Evolutionary conservation across 2,113 vertebrate species (phyloP).

Genomic region (Sula dactylatra): DNA sequence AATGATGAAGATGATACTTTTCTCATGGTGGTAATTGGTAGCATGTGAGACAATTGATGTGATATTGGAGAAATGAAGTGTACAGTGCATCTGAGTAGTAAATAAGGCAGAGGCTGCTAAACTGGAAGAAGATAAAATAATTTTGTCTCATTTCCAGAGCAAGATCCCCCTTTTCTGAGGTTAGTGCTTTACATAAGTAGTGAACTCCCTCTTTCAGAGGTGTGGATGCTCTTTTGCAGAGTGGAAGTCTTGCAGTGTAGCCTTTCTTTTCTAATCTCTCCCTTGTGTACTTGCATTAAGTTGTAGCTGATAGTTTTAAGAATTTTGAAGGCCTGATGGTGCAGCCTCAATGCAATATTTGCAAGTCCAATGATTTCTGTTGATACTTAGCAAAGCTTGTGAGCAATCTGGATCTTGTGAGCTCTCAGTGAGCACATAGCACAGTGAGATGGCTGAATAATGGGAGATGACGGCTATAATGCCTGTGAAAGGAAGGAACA

Average conservation of each 20-base stretch:
- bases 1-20: constrained; percentile 1
- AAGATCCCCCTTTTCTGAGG: neutral
- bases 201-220: neutral
- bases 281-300: neutral
- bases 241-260: neutral
- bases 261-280: neutral
- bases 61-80: neutral
- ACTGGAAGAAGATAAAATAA: neutral
- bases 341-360: neutral
- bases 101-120: neutral
- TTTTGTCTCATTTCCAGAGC: neutral
- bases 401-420: neutral
- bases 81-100: neutral
- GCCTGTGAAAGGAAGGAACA: neutral
- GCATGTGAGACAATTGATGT: constrained; percentile 18
- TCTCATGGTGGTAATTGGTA: constrained; percentile 15
- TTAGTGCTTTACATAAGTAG: neutral
- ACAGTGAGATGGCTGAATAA: neutral
- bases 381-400: neutral
- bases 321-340: neutral
- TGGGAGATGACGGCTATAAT: neutral
- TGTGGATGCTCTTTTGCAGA: neutral
- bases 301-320: neutral
- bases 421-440: neutral
- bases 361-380: neutral